phyloP scores from a whole-genome alignment of 92 coral and sea anemone species.

The Metridium senile region DNA sequence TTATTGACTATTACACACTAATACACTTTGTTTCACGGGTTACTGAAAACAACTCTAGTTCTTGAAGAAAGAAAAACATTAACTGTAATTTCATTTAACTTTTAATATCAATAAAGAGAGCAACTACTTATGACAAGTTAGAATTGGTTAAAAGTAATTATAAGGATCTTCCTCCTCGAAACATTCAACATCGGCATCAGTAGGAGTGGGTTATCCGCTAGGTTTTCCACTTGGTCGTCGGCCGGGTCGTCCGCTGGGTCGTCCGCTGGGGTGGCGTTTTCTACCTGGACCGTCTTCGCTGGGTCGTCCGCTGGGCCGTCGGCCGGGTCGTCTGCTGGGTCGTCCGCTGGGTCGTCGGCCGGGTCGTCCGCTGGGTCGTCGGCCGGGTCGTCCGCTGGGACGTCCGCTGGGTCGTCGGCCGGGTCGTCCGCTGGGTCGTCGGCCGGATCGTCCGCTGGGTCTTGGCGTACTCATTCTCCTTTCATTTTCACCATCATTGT shows the following conservation, averaged over 20 bases:
- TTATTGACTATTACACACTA: no score
- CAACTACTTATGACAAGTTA: no score
- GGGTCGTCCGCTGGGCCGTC: background rate
- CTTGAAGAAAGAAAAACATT: no score
- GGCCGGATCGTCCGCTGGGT: background rate
- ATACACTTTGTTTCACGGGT: no score
- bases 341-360: background rate
- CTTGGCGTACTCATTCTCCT: background rate
- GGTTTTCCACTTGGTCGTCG: background rate
- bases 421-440: background rate
- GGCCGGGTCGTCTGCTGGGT: background rate
- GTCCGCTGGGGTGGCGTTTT: background rate
- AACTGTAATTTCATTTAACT: no score
- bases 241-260: constrained; percentile 1
- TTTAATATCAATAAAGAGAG: no score
- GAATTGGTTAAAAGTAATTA: no score
- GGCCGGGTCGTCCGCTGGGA: background rate
- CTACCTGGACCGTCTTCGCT: background rate
- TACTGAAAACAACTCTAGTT: no score
- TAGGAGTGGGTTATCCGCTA: no score
- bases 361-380: background rate
- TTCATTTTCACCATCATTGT: background rate
- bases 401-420: background rate
- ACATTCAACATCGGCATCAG: no score
- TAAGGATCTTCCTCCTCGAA: no score